Percentiles rank a stretch among this genome's conserved stretches.
These are phyloP conservation scores for Achatina immaculata DNA, from an alignment of 1,140 invertebrate genomes.

Conservation along the genomic window DNA sequence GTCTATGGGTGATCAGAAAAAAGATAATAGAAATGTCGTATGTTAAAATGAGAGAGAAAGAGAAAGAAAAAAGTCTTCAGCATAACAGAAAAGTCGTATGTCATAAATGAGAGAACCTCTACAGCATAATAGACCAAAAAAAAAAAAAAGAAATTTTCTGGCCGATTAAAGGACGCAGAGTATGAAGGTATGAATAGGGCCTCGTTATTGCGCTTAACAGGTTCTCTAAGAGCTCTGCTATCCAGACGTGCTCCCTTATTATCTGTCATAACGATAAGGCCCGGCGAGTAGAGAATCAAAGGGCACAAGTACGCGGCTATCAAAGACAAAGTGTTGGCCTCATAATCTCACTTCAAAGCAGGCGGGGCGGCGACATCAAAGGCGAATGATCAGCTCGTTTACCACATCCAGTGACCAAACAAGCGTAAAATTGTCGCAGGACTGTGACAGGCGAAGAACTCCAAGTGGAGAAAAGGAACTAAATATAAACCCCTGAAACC, in stretches of 20 bases:
- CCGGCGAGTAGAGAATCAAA: neutral
- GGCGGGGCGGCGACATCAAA: neutral
- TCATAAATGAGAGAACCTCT: no score
- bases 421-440: slow-evolving; percentile 2
- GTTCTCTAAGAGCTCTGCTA: neutral
- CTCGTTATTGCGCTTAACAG: neutral
- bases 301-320: neutral
- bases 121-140: no score
- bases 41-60: no score
- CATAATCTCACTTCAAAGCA: slow-evolving; percentile 13
- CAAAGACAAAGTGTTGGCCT: slow-evolving; percentile 2
- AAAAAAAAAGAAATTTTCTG: no score
- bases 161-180: neutral
- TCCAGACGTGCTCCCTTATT: neutral
- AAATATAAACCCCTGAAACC: neutral
- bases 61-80: no score
- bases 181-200: neutral
- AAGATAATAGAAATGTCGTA: no score
- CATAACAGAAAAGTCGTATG: no score
- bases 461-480: neutral
- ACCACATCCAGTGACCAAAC: slow-evolving; percentile 11
- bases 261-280: slow-evolving; percentile 2
- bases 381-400: slow-evolving; percentile 10
- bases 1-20: no score
- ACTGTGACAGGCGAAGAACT: neutral